Evolutionary conservation across 2,113 vertebrate genomes (phyloP).

Genomic region (Crypturellus undulatus): DNA sequence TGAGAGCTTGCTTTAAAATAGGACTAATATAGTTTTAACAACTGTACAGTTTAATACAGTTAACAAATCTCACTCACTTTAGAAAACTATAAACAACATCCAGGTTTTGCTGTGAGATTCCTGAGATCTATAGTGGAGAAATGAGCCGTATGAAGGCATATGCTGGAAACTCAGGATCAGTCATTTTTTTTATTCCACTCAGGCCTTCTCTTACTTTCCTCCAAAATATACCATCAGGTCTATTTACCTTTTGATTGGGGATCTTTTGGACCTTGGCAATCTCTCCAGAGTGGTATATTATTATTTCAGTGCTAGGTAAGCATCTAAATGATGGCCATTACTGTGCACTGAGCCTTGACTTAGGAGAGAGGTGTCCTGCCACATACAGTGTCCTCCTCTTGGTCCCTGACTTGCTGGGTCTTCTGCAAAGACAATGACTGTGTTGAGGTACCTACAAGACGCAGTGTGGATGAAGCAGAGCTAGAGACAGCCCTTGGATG

Average conservation of each 20-base stretch:
- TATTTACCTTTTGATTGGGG: not conserved
- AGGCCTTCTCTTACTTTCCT: not conserved
- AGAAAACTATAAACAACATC: not conserved
- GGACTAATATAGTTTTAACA: not conserved
- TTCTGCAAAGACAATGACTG: not conserved
- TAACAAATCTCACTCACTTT: not conserved
- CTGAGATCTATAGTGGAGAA: not conserved
- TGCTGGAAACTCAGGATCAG: not conserved
- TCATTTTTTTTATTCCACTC: not conserved
- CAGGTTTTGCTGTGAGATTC: not conserved
- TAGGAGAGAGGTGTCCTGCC: not conserved
- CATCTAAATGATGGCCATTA: not conserved
- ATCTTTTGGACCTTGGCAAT: not conserved
- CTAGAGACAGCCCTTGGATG: not conserved
- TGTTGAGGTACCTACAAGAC: not conserved
- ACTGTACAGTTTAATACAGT: not conserved
- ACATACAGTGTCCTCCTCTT: not conserved
- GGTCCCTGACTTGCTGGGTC: not conserved
- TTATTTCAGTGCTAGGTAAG: not conserved
- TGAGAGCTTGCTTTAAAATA: not conserved
- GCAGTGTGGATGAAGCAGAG: not conserved
- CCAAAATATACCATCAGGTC: not conserved
- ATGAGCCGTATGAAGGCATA: not conserved
- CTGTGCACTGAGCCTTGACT: not conserved
- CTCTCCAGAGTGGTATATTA: not conserved